Conservation (phyloP, 2,113 vertebrate genomes). For the Danio rerio region GRCz12tu NC_133191.1:9608501-9609000, state of each 20-base stretch:
- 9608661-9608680: too few relatives aligned
- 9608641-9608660: too few relatives aligned
- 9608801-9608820: slow-evolving; percentile 86
- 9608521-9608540: too few relatives aligned
- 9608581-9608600: too few relatives aligned
- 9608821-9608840: slow-evolving; percentile 93
- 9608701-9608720: neutral
- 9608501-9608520: too few relatives aligned
- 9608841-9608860: slow-evolving; percentile 89
- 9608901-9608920: slow-evolving; percentile 91
- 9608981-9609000: slow-evolving; percentile 89
- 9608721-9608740: neutral
- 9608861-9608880: slow-evolving; percentile 93
- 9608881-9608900: slow-evolving; percentile 95
- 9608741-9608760: neutral
- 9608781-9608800: slow-evolving; percentile 87
- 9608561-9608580: too few relatives aligned
- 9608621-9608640: too few relatives aligned
- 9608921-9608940: slow-evolving; percentile 87
- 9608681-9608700: neutral
- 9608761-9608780: slow-evolving; percentile 92
- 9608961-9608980: slow-evolving; percentile 93
- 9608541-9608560: too few relatives aligned
- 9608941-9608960: slow-evolving; percentile 92
- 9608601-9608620: too few relatives aligned